Evolutionary conservation across 2,113 vertebrate species (phyloP).

Genomic region (Micronycteris hirsuta): DNA sequence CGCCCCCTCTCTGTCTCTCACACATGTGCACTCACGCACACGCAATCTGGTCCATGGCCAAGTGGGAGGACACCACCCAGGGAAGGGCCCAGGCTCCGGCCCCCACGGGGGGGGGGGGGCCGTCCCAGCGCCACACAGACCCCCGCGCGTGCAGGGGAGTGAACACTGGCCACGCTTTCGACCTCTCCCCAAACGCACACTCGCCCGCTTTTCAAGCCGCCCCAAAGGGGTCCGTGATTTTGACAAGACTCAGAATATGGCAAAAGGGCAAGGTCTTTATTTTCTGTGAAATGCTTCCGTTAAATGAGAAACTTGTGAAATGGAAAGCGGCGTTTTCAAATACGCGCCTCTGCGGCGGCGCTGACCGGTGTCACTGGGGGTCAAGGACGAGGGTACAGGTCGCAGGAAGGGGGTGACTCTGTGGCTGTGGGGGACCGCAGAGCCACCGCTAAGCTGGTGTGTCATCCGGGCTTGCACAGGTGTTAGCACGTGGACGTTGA

Average conservation of each 20-base stretch:
- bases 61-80: neutral
- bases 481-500: neutral
- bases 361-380: neutral
- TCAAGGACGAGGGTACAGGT: neutral
- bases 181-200: neutral
- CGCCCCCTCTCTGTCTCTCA: neutral
- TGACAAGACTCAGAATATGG: neutral
- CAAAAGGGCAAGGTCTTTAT: neutral
- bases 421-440: neutral
- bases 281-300: neutral
- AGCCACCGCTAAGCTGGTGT: neutral
- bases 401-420: neutral
- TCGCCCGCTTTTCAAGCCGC: neutral
- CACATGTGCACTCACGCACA: neutral
- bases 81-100: too few relatives aligned
- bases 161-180: too few relatives aligned
- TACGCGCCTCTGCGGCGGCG: neutral
- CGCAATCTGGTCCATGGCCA: neutral
- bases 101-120: too few relatives aligned
- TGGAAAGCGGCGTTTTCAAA: neutral
- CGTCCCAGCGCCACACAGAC: accelerated
- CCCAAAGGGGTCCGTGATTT: neutral
- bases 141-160: accelerated
- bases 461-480: neutral
- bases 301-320: neutral